Conservation (phyloP, 2,888 invertebrate species). For the Acrocyrtus sp. region DNA sequence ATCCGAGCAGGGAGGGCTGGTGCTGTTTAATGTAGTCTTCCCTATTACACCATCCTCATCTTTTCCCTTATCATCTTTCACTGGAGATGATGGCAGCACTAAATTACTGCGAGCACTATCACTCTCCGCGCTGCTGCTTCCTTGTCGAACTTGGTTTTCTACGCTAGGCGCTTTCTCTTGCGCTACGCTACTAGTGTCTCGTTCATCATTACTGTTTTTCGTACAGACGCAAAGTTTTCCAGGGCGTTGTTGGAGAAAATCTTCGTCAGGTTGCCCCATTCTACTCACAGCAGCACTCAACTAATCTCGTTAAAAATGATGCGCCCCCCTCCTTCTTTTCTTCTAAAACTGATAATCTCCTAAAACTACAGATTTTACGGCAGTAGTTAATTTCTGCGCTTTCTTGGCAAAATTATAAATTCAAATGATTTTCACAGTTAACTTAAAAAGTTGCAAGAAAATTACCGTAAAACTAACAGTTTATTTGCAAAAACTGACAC, state of each 20-base stretch:
- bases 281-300: background rate
- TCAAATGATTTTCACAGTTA: no score
- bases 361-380: no score
- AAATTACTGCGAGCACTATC: background rate
- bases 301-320: no score
- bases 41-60: background rate
- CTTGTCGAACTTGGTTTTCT: slow-evolving; percentile 9
- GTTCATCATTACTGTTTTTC: slow-evolving; percentile 3
- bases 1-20: slow-evolving; percentile 1
- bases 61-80: slow-evolving; percentile 32
- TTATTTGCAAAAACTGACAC: no score
- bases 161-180: background rate
- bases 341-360: no score
- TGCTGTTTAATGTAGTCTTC: slow-evolving; percentile 14
- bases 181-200: no score
- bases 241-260: slow-evolving; percentile 30
- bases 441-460: no score
- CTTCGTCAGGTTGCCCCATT: slow-evolving; percentile 55
- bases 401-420: no score
- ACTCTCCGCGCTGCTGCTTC: background rate
- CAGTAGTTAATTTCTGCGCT: no score
- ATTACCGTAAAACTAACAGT: no score
- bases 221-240: slow-evolving; percentile 2
- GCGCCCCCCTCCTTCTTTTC: no score
- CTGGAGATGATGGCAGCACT: slow-evolving; percentile 3